Conservation (phyloP, 2,113 vertebrate genomes). For the Spheniscus mendiculus region DNA sequence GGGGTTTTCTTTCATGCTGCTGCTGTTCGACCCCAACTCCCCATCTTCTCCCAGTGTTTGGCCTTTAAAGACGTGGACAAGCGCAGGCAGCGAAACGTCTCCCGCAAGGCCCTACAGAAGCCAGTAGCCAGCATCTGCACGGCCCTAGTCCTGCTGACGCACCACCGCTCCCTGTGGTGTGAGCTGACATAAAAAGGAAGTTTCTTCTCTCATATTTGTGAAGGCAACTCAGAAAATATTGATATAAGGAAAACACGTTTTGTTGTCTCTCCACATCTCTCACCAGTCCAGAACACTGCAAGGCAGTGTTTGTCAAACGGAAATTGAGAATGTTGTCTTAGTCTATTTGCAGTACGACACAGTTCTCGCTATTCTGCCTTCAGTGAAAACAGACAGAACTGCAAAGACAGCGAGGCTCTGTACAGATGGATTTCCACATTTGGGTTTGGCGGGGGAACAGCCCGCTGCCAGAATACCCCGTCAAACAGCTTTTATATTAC, state of each 20-base stretch:
- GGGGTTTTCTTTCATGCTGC: background rate
- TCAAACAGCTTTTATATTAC: background rate
- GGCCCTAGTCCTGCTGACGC: background rate
- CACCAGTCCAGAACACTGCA: background rate
- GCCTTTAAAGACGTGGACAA: background rate
- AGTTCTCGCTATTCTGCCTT: background rate
- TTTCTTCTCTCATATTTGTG: background rate
- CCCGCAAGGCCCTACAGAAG: background rate
- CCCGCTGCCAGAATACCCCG: background rate
- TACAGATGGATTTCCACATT: accelerated
- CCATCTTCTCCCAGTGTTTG: background rate
- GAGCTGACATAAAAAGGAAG: background rate
- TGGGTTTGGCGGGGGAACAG: background rate
- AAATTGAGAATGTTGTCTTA: background rate
- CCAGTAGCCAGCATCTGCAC: accelerated
- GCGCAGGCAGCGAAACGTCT: accelerated
- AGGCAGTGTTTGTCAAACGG: background rate
- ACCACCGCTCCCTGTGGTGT: accelerated
- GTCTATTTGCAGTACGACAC: background rate
- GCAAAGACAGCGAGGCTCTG: background rate
- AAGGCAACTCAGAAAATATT: background rate
- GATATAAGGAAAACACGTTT: background rate
- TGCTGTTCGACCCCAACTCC: background rate
- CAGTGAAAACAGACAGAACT: background rate
- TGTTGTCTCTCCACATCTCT: background rate